Conservation (phyloP, 2,113 vertebrate genomes). For the Fulmarus glacialis region DNA sequence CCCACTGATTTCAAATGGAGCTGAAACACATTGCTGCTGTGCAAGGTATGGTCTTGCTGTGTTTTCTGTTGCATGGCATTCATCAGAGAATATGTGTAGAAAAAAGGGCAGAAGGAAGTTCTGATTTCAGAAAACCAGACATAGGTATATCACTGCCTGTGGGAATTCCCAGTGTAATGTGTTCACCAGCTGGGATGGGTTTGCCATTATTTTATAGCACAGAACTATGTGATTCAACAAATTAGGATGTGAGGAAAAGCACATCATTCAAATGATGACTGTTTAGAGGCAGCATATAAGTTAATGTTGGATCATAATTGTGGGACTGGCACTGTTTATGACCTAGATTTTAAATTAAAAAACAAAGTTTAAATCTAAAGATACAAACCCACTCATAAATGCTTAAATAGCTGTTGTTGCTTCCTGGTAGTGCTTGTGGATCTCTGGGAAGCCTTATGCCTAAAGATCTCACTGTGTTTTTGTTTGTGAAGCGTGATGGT, state of each 20-base stretch:
- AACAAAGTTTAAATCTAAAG: not conserved
- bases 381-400: not conserved
- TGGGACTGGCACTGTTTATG: not conserved
- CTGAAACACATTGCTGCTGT: not conserved
- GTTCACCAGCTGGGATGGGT: not conserved
- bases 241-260: not conserved
- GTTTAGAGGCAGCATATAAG: not conserved
- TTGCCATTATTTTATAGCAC: not conserved
- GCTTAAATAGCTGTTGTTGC: not conserved
- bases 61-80: not conserved
- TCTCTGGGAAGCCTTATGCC: not conserved
- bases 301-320: not conserved
- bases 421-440: not conserved
- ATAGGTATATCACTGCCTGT: not conserved
- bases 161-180: not conserved
- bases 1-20: not conserved
- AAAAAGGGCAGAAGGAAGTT: not conserved
- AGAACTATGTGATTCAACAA: not conserved
- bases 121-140: not conserved
- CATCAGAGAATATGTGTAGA: not conserved
- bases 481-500: not conserved
- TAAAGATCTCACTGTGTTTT: not conserved
- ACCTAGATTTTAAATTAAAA: not conserved
- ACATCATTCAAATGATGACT: not conserved
- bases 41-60: not conserved